Conservation (phyloP, 1,140 invertebrate species). For the Medauroidea extradentata region DNA sequence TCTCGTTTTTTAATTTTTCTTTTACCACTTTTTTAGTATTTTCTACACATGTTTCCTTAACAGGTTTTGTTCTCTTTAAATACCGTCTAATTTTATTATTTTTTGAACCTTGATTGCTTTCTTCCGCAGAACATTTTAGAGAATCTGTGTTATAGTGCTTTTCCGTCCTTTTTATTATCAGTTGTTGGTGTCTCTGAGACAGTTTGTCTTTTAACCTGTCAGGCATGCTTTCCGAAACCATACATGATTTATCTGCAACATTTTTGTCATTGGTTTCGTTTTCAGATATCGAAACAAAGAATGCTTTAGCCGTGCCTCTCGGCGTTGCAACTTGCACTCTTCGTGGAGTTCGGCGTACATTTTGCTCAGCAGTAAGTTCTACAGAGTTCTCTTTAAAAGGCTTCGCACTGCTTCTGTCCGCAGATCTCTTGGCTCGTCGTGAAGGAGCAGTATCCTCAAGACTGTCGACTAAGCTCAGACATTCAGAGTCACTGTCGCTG, state of each 20-base stretch:
- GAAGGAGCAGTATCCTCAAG: conserved; percentile 2
- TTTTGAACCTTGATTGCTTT: too few species aligned
- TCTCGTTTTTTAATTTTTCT: too few species aligned
- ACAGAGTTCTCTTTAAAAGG: neutral
- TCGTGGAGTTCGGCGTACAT: neutral
- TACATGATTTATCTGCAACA: neutral
- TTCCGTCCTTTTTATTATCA: neutral
- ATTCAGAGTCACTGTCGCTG: conserved; percentile 8
- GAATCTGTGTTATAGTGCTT: neutral
- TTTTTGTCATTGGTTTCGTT: neutral
- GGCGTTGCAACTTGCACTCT: conserved; percentile 6
- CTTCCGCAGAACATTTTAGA: too few species aligned
- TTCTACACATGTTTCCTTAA: too few species aligned
- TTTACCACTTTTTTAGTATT: too few species aligned
- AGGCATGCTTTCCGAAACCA: conserved; percentile 6
- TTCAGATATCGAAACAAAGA: conserved; percentile 6
- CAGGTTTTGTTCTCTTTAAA: too few species aligned
- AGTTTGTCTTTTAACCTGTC: conserved; percentile 5
- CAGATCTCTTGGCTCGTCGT: neutral
- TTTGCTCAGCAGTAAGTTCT: neutral
- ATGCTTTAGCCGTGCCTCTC: conserved; percentile 5
- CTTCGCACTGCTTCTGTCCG: neutral
- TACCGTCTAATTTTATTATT: too few species aligned
- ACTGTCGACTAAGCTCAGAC: conserved; percentile 8
- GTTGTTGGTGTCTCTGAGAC: conserved; percentile 4